A percentile compares a stretch with the other conserved stretches of the same genome.
phyloP scores from a whole-genome alignment of 2,888 invertebrate species.

The Athalia cordata region DNA sequence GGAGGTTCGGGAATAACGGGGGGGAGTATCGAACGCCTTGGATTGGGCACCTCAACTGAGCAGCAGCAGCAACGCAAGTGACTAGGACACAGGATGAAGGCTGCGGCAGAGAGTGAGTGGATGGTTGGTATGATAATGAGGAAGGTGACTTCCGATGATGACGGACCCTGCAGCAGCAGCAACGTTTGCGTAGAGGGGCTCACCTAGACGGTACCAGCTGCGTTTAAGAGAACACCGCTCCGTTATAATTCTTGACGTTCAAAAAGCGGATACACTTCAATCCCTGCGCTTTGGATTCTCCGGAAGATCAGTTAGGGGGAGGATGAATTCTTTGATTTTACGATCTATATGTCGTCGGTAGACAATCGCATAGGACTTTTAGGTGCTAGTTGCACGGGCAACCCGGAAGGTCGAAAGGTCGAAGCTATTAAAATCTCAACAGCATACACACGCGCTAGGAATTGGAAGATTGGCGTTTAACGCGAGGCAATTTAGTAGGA shows the following conservation, averaged over 20 bases:
- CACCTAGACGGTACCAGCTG: too few relatives aligned
- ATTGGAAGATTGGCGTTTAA: constrained; percentile 40
- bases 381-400: not conserved
- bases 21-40: constrained; percentile 56
- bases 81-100: constrained; percentile 73
- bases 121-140: constrained; percentile 72
- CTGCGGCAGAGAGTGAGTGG: constrained; percentile 57
- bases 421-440: constrained; percentile 33
- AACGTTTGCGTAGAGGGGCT: too few relatives aligned
- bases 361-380: not conserved
- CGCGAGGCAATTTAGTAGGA: constrained; percentile 4
- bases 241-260: too few relatives aligned
- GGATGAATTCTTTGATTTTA: too few relatives aligned
- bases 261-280: too few relatives aligned
- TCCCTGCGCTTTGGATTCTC: too few relatives aligned
- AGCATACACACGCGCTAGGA: not conserved
- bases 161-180: constrained; percentile 49
- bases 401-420: constrained; percentile 26
- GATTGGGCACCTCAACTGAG: constrained; percentile 65
- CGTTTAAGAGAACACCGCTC: too few relatives aligned
- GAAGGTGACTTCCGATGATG: constrained; percentile 74
- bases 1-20: constrained; percentile 53
- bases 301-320: too few relatives aligned
- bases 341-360: too few relatives aligned
- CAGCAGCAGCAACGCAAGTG: constrained; percentile 66